These are phyloP conservation scores for Samia ricini DNA, from an alignment of 1,140 invertebrate genomes.

Conservation along the genomic window DNA sequence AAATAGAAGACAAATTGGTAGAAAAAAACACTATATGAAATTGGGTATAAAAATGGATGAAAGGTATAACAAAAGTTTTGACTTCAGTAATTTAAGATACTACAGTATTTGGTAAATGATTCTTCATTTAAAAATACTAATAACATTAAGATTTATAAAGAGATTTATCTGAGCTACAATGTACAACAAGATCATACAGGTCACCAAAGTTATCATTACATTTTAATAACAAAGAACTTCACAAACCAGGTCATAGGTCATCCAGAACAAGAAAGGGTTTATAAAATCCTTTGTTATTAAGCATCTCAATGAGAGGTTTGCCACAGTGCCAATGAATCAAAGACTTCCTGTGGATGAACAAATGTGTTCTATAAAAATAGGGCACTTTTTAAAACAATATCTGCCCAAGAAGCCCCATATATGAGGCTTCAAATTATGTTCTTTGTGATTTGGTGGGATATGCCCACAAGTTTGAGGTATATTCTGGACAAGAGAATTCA, in stretches of 20 bases:
- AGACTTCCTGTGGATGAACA: conserved; percentile 38
- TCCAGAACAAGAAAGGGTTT: conserved; percentile 49
- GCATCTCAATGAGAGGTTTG: conserved; percentile 51
- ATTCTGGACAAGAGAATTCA: conserved; percentile 30
- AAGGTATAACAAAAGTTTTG: no score
- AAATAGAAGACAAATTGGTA: no score
- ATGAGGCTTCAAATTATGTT: conserved; percentile 53
- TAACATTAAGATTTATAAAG: no score
- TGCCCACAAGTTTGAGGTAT: conserved; percentile 31
- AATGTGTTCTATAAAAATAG: conserved; percentile 35
- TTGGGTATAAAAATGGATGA: no score
- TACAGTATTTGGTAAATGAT: no score
- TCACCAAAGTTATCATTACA: conserved; percentile 28
- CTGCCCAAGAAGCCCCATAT: conserved; percentile 42
- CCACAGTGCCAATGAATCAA: conserved; percentile 43
- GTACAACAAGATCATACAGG: background rate
- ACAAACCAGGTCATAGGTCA: conserved; percentile 41
- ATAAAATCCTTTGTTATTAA: conserved; percentile 56
- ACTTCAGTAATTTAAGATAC: no score
- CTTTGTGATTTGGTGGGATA: conserved; percentile 34
- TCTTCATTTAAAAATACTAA: no score
- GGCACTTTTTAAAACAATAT: conserved; percentile 35
- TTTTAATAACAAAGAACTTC: conserved; percentile 41
- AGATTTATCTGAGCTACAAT: no score
- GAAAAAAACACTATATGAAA: no score